phyloP scores from a whole-genome alignment of 92 coral and sea anemone species.

The Siderastrea radians region DNA sequence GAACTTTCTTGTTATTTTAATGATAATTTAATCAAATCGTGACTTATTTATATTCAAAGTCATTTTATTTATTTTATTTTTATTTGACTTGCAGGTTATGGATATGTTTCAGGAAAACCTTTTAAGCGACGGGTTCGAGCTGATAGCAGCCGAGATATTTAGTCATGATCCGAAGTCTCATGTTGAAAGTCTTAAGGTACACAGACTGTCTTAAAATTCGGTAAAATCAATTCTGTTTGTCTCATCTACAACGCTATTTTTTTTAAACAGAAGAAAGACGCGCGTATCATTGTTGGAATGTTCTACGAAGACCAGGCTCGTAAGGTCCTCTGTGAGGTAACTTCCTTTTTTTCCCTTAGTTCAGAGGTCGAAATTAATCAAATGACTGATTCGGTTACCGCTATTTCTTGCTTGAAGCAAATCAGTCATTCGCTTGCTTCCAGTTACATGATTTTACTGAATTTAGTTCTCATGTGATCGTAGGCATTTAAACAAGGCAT shows the following conservation, averaged over 20 bases:
- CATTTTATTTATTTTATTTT: too few species aligned
- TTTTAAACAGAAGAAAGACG: slow-evolving; percentile 68
- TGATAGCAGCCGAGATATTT: slow-evolving; percentile 68
- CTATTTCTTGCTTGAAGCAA: not conserved
- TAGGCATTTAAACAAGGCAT: slow-evolving; percentile 82
- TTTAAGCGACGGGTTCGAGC: slow-evolving; percentile 39
- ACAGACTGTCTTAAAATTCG: not conserved
- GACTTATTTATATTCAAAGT: too few species aligned
- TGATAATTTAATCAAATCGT: too few species aligned
- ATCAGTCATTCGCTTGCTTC: too few species aligned
- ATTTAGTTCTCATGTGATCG: not conserved
- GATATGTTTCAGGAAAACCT: slow-evolving; percentile 55
- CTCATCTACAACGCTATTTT: not conserved
- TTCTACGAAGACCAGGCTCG: slow-evolving; percentile 73
- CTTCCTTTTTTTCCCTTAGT: not conserved
- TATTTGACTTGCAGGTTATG: slow-evolving; percentile 57
- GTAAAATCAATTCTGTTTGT: too few species aligned
- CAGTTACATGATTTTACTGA: not conserved
- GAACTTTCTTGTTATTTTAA: too few species aligned
- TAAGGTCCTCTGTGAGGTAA: slow-evolving; percentile 83
- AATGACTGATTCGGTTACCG: not conserved
- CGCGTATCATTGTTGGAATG: slow-evolving; percentile 80
- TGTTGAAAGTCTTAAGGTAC: slow-evolving; percentile 65
- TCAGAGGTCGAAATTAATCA: not conserved
- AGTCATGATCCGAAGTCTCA: slow-evolving; percentile 48